Evolutionary conservation across 1,140 invertebrate species (phyloP), one percentile per base, ranked within the genome.

Genomic region (Cryptotermes secundus): DNA sequence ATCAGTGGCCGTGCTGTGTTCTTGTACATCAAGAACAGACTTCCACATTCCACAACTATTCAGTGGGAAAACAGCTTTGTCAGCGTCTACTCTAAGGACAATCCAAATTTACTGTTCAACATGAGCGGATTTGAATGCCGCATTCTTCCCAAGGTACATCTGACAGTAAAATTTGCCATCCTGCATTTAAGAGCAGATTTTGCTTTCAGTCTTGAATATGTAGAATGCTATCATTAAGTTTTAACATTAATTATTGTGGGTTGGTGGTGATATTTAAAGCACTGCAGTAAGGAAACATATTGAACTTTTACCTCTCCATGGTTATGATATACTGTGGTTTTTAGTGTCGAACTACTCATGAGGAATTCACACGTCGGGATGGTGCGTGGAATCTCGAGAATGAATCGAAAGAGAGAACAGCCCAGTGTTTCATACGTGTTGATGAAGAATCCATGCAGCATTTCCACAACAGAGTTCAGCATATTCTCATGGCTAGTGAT

Each of bases 341-440:
- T 49, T 87, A 94, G 92, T 98, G 97, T 88, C 95, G 99, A 81
- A 99, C 97, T 81, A 97, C 97, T 86, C 96, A 98, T 89, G 98
- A 99, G 87, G 98, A 99, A 89, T 96, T 99, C 80, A 98, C 97
- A 0, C 97, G 99, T 89, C 94, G 97, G 45, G 99, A 99, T 91
- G 99, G 99, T 7, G 98, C 99, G 2, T 99, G 99, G 99, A 99
- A 99, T 92, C 92, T 99, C 9, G 98, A 99, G 90, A 99, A 99
- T 90, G 99, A 99, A 91, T 95, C 98, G 0, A 99, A 99, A 90
- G 99, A 99, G 88, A 92, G 98, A 83, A 99, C 99, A 0, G 98
- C 99, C 14, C 99, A 99, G 89, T 99, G 99, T 90, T 99, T 99
- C 91, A 90, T 99, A 34, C 92, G 99, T 65, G 99, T 99, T 0